Evolutionary conservation across 2,797 vertebrate genomes (phyloP).

Genomic region (Notoglanidium macrostoma): DNA sequence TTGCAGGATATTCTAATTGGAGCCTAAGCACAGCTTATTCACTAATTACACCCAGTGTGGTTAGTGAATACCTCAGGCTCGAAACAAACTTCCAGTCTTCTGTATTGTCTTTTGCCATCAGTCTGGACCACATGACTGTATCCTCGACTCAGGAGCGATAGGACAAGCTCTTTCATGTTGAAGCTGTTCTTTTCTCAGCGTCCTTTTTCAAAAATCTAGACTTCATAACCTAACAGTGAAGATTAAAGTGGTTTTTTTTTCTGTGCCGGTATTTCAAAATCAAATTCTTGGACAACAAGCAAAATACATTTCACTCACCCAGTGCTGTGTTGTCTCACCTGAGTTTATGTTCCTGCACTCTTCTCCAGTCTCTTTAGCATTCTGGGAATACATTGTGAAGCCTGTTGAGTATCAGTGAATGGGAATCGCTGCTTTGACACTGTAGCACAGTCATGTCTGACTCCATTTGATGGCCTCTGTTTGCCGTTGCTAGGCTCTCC

Average conservation of each 20-base stretch:
- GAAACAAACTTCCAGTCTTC: constrained; percentile 77
- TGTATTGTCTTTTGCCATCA: constrained; percentile 64
- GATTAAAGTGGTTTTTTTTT: not conserved
- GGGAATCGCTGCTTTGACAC: constrained; percentile 26
- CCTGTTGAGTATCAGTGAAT: constrained; percentile 31
- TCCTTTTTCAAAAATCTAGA: constrained; percentile 10
- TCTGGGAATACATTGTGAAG: constrained; percentile 29
- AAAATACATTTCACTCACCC: constrained; percentile 20
- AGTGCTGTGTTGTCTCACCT: constrained; percentile 44
- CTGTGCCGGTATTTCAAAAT: not conserved
- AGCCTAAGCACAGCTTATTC: not conserved
- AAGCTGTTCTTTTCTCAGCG: not conserved
- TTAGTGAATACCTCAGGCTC: constrained; percentile 73
- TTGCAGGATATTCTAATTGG: not conserved
- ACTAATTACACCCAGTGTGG: not conserved
- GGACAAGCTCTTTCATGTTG: constrained; percentile 69
- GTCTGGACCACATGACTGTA: constrained; percentile 70
- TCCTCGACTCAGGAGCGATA: constrained; percentile 80
- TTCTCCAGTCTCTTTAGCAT: constrained; percentile 25
- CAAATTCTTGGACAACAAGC: not conserved
- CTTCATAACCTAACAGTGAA: not conserved
- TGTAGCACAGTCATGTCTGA: constrained; percentile 35
- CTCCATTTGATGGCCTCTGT: constrained; percentile 44
- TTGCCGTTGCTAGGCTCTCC: constrained; percentile 70
- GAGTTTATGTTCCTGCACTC: constrained; percentile 30